Base-by-base conservation (phyloP, 23 tunicate species). In the Phallusia fumigata region DNA sequence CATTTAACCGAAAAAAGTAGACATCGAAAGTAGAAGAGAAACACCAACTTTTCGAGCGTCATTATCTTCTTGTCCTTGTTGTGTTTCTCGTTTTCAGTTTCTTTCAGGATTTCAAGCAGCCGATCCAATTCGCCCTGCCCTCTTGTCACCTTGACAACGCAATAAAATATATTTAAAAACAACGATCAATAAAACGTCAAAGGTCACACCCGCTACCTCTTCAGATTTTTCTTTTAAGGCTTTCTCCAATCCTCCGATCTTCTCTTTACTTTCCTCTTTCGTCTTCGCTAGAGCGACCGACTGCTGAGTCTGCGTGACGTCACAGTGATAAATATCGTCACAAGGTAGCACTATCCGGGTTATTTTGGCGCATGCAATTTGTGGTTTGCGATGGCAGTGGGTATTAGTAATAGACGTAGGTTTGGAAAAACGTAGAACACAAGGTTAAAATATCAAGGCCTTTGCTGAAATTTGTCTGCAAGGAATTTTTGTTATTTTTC, bases 11-110 rank as follows among this genome's bases (percentile, higher is more conserved):
- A 21, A 6, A 13, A 58, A 58, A 58, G 3, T 3, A 21, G n/a
- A n/a, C n/a, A 58, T 21, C 69, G 13, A 16, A 6, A 1, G 69
- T 13, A 24, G 13, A 22, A 58, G 1, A 74, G 52, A 82, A 72
- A 24, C 30, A 18, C 90, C 76, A 35, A 94, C 98, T 89, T 94
- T 74, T 94, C 98, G 19, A 89, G 73, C 0, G 86, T 30, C 15
- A 49, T 19, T 30, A 94, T 84, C 35, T 83, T 80, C 53, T 84
- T 77, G 65, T 94, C 98, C 79, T 94, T 94, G 6, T 45, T 35
- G 65, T 94, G 98, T 83, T 94, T 94, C 65, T 94, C 98, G 72
- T 94, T 86, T 86, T 94, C 98, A 21, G 94, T 94, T 86, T 94
- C 98, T 45, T 85, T 94, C 83, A 94, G 58, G 32, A 94, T 89